phyloP scores from a whole-genome alignment of 2,113 vertebrate genomes.

The Lepus europaeus region DNA sequence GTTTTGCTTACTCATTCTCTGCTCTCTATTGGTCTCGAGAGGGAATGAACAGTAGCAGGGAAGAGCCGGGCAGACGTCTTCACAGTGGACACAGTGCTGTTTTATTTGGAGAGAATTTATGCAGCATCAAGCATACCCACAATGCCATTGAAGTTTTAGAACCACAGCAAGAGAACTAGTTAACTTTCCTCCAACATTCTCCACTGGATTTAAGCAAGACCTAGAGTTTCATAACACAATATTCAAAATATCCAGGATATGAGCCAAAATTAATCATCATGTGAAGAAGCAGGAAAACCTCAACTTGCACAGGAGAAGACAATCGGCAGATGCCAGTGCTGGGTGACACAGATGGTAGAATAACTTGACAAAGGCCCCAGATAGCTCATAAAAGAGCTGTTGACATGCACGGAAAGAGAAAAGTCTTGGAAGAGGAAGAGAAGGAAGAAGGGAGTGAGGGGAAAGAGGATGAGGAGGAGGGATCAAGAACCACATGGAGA shows the following conservation, averaged over 20 bases:
- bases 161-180: slow-evolving; percentile 1
- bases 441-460: background rate
- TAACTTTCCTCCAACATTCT: background rate
- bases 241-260: slow-evolving; percentile 14
- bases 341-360: background rate
- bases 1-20: background rate
- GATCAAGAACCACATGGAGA: background rate
- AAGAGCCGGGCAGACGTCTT: background rate
- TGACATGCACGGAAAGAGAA: slow-evolving; percentile 30
- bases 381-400: background rate
- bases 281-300: slow-evolving; percentile 52
- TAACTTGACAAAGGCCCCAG: slow-evolving; percentile 2
- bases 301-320: background rate
- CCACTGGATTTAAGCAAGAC: slow-evolving; percentile 46
- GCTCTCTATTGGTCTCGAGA: background rate
- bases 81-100: background rate
- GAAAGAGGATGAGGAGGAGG: background rate
- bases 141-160: background rate
- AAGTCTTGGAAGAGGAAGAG: background rate
- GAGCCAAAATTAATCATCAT: slow-evolving; percentile 62
- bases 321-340: background rate
- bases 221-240: slow-evolving; percentile 44
- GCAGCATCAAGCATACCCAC: background rate
- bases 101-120: background rate
- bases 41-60: background rate